phyloP scores from a whole-genome alignment of 2,797 vertebrate species.

The Chaetophractus vellerosus region DNA sequence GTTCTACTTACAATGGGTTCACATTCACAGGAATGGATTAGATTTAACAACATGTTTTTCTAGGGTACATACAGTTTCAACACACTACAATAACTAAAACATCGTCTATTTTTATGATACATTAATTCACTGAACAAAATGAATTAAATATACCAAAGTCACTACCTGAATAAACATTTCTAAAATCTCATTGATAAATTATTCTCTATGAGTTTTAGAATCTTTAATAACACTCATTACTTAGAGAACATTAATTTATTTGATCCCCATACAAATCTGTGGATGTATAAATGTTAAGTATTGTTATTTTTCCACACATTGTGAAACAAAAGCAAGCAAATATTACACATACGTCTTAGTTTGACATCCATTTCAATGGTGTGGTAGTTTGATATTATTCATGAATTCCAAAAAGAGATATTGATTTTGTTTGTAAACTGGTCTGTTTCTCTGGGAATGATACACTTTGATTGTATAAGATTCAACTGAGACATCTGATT shows the following conservation, averaged over 20 bases:
- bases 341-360: not conserved
- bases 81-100: not conserved
- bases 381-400: no score
- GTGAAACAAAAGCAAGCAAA: not conserved
- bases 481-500: no score
- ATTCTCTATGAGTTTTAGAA: not conserved
- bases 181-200: slow-evolving; percentile 19
- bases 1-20: no score
- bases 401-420: no score
- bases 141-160: not conserved
- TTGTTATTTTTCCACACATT: not conserved
- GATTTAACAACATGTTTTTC: no score
- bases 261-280: not conserved
- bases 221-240: slow-evolving; percentile 1
- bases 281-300: not conserved
- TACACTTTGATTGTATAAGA: no score
- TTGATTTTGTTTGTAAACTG: no score
- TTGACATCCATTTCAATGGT: not conserved
- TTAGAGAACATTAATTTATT: slow-evolving; percentile 16
- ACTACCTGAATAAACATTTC: not conserved
- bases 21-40: no score
- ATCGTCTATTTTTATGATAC: slow-evolving; percentile 4
- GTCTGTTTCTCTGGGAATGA: no score
- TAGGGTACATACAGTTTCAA: no score
- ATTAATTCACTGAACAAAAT: not conserved